Base-by-base conservation (phyloP, 2,113 vertebrate genomes). In the Sander vitreus region DNA sequence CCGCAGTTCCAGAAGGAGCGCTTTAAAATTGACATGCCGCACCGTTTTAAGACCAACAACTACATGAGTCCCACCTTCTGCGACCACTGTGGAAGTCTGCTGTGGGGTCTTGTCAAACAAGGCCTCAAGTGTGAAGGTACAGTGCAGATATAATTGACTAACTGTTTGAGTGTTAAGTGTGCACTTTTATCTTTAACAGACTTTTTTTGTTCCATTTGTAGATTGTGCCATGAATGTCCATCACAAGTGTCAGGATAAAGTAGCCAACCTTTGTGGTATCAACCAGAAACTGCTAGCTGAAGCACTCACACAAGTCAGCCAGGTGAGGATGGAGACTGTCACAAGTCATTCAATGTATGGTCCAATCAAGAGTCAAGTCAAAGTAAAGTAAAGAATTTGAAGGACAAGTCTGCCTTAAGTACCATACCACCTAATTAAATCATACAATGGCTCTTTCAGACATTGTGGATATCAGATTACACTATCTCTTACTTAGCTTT, bases 61-160 rank as follows among this genome's bases (percentile, higher is more conserved):
- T 99, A 99, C 93, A 99, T 99, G 97, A 99, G 98, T 92, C 98
- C 98, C 3, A 99, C 97, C 23, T 99, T 99, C 96, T 99, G 98
- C 0, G 98, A 99, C 93, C 98, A 99, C 93, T 99, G 98, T 0
- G 98, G 98, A 77, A 99, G 98, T 89, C 94, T 99, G 91, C 96
- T 99, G 57, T 99, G 98, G 98, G 98, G 98, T 36, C 93, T 99
- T 78, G 98, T 99, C 88, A 98, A 95, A 81, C 98, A 99, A 80
- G 98, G 98, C 6, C 95, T 98, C n/a, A 99, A 99, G 76, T 99
- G 98, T 90, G 98, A 99, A 96, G 98, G 98, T 99, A 91, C 1
- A 73, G 95, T 96, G 83, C 1, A 66, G 6, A 63, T 39, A 25
- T 33, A 18, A 68, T 21, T 23, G 15, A 55, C 3, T n/a, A 4